Base-by-base conservation (phyloP, 2,113 vertebrate genomes). In the Cottus gobio region DNA sequence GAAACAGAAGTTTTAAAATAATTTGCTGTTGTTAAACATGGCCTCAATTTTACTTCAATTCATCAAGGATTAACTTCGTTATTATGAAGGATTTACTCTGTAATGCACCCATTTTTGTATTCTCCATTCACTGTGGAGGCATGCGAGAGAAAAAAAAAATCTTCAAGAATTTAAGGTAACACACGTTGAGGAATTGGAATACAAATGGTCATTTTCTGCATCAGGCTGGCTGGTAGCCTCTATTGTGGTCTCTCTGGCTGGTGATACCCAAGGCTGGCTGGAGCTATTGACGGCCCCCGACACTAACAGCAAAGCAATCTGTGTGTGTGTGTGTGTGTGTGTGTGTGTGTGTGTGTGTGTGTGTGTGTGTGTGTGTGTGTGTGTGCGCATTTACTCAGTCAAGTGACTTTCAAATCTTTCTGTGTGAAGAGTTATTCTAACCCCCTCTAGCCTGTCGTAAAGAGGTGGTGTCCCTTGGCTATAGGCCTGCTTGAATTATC, bases 371-470 rank as follows among this genome's bases (percentile, higher is more conserved):
- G 48, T 75, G 69, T 73, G 80, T 70, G 75, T 67, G 34, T 34
- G 34, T 34, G 34, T 34, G 34, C 6, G 66, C 81, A 79, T 85
- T 87, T 86, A 78, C 70, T 77, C 77, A 85, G 79, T 88, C 80
- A 85, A 85, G 78, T 87, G 87, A 81, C 67, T 74, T 77, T 76
- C 67, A 90, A 87, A 76, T 85, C 63, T 76, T 71, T 90, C 68
- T 86, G 73, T 83, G 82, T 82, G 78, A 87, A 72, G 58, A 75
- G 89, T 93, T 91, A 76, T 91, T 91, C 88, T 93, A 92, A 93
- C 89, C 86, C 73, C 77, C 63, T 50, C 76, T 63, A 34, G 57
- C 34, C 54, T 77, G 10, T 44, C 9, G 3, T 75, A 50, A 80
- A 61, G 24, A 67, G 83, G 77, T 85, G 84, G 82, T 82, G 26